Conservation (phyloP, 2,797 vertebrate genomes). For the Mormyrops boulengeri region DNA sequence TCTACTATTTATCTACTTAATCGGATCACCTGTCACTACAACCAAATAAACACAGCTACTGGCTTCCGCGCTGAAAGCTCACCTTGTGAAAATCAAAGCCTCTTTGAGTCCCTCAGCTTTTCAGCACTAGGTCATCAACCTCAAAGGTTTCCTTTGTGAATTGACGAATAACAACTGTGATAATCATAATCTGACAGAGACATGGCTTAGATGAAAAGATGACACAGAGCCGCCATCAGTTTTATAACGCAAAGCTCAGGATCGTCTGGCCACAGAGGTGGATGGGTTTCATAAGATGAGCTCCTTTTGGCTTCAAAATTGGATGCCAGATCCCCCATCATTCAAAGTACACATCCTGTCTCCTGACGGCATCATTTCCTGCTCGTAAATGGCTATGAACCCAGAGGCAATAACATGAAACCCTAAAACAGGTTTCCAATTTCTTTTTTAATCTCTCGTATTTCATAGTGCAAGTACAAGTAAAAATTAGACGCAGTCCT, state of each 20-base stretch:
- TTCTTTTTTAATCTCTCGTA: background rate
- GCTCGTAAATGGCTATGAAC: background rate
- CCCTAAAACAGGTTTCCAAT: background rate
- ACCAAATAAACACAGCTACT: background rate
- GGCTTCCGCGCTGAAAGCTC: background rate
- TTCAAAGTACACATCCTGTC: background rate
- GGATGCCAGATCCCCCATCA: background rate
- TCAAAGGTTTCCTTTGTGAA: conserved; percentile 8
- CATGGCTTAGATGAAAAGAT: background rate
- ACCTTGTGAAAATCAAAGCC: background rate
- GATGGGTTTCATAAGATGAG: background rate
- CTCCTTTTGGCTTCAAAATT: background rate
- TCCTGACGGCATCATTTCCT: background rate
- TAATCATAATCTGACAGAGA: background rate
- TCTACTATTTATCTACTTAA: background rate
- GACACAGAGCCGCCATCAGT: background rate
- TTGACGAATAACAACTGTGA: background rate
- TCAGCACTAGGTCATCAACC: background rate
- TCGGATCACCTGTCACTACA: background rate
- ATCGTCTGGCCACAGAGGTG: background rate
- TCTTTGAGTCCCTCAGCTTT: background rate
- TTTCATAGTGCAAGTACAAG: background rate
- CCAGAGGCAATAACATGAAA: background rate
- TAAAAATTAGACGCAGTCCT: background rate
- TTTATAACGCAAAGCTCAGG: background rate